Base-by-base conservation (phyloP, 2,888 invertebrate genomes). In the Campaea margaritaria region DNA sequence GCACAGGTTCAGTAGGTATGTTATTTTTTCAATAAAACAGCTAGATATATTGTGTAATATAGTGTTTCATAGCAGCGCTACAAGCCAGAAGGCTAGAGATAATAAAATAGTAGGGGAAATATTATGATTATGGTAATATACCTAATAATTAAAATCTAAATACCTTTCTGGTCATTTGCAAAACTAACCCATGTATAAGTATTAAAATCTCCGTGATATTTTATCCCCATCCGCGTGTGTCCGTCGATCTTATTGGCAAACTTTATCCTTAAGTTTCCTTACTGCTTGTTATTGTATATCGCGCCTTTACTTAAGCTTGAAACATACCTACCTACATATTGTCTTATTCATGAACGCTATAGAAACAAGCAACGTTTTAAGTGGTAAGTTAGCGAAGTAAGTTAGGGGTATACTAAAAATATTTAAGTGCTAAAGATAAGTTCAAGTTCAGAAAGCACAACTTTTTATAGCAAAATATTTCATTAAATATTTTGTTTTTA, bases 361-460 rank as follows among this genome's bases (percentile, higher is more conserved):
- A 62, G 58, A 66, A 69, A 70, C 62, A 60, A 56, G 62, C 57
- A 52, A 41, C 62, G 59, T 65, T 68, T 67, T 67, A 72, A 76
- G 73, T 75, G 64, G 68, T 71, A 75, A 73, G 70, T 75, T 74
- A 59, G 58, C 59, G 44, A 56, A 58, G 63, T 58, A 70, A 69
- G 64, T 73, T 72, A 56, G 31, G 43, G 44, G 54, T 49, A 46
- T 44, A 59, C 62, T 66, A 65, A 64, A 68, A 63, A 71, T 63
- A 62, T 56, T 64, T 62, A 45, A 57, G 60, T 62, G 47, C 55
- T 62, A 51, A 58, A 60, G 54, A 48, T 57, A 64, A 64, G 58
- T 53, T 67, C 55, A 58, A 58, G 62, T 56, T 55, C 62, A 63
- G 55, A 27, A 55, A 44, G 39, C 46, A 43, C 46, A 55, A 58